Percentiles rank a stretch among this genome's conserved stretches.
These are phyloP conservation scores for Falco concolor DNA, from an alignment of 2,797 vertebrate species.

Conservation along the genomic window DNA sequence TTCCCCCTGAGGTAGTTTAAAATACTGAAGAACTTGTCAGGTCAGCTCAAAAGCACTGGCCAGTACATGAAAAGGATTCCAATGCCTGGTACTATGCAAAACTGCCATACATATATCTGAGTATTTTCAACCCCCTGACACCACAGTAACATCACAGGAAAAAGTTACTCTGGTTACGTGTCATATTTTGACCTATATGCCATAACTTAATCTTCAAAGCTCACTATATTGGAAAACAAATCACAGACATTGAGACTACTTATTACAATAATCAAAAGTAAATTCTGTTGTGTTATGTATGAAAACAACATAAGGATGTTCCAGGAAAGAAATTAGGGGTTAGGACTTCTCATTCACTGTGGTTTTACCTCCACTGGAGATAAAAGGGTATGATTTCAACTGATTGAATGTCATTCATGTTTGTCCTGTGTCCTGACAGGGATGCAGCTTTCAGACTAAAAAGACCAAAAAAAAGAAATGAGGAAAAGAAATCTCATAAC, in stretches of 20 bases:
- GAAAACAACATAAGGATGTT: background rate
- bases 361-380: background rate
- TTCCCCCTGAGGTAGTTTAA: background rate
- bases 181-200: background rate
- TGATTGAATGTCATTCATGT: background rate
- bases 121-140: background rate
- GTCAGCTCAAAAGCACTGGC: background rate
- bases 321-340: background rate
- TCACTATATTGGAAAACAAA: background rate
- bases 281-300: background rate
- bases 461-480: background rate
- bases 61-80: background rate
- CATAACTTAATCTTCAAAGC: background rate
- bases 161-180: background rate
- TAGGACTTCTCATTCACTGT: background rate
- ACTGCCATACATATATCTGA: background rate
- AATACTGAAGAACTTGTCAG: background rate
- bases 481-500: background rate
- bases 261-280: conserved; percentile 8
- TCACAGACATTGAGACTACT: background rate
- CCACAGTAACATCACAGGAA: background rate
- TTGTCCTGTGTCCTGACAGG: background rate
- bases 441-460: background rate
- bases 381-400: background rate
- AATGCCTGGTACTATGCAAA: background rate